Conservation (phyloP, 2,888 invertebrate genomes). For the Lasioglossum marginatum region DNA sequence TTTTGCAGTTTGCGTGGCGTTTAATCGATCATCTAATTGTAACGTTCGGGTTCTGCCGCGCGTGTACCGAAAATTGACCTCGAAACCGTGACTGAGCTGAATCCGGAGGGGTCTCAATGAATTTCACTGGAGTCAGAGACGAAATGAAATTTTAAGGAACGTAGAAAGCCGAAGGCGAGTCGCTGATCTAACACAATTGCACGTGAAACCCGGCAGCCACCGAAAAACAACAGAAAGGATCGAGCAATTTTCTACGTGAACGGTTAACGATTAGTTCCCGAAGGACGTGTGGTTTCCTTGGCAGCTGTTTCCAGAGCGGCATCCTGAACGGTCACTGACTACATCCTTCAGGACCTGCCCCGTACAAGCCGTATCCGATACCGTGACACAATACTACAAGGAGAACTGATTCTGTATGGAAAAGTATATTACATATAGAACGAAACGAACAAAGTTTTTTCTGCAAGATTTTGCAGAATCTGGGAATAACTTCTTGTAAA, state of each 20-base stretch:
- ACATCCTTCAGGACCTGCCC: slow-evolving; percentile 8
- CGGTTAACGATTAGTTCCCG: slow-evolving; percentile 55
- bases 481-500: not conserved
- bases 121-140: not conserved
- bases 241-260: slow-evolving; percentile 60
- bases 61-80: not conserved
- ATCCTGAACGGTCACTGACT: slow-evolving; percentile 20
- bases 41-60: not conserved
- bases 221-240: slow-evolving; percentile 44
- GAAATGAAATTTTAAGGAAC: slow-evolving; percentile 22
- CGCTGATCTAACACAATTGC: slow-evolving; percentile 23
- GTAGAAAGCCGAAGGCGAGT: slow-evolving; percentile 21
- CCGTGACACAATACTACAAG: not conserved
- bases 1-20: not conserved
- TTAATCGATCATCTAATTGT: slow-evolving; percentile 3
- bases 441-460: not conserved
- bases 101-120: not conserved
- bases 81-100: not conserved
- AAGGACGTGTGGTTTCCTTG: slow-evolving; percentile 39
- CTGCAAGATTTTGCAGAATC: too few relatives aligned
- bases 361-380: not conserved
- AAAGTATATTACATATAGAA: not conserved
- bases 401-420: not conserved
- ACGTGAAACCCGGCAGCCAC: not conserved
- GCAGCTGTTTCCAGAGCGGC: slow-evolving; percentile 45